Conservation (phyloP, 2,797 vertebrate genomes). For the Eulemur mongoz region DNA sequence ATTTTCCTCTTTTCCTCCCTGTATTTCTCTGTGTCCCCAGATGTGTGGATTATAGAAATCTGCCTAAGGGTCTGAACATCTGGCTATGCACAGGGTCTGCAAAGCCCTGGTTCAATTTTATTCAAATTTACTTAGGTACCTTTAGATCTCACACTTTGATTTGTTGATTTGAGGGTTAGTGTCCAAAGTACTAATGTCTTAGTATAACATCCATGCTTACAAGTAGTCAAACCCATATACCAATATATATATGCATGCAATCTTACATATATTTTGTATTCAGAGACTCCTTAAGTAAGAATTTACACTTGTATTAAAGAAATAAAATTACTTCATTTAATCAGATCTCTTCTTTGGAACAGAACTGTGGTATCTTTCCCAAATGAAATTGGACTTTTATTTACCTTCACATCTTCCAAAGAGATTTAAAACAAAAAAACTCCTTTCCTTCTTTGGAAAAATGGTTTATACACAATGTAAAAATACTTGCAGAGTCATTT, state of each 20-base stretch:
- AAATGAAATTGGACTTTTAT: background rate
- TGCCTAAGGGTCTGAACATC: background rate
- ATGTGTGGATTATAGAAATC: background rate
- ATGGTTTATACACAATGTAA: background rate
- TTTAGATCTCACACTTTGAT: background rate
- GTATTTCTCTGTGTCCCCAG: background rate
- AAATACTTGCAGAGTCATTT: background rate
- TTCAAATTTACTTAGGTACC: conserved; percentile 1
- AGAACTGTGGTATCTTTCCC: background rate
- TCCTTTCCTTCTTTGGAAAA: background rate
- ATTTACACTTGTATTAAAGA: background rate
- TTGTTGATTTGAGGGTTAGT: background rate
- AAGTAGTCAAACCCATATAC: background rate
- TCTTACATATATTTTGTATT: background rate
- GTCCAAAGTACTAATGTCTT: background rate
- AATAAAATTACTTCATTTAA: background rate
- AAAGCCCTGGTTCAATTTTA: background rate
- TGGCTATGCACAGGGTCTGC: background rate
- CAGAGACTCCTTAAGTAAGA: background rate
- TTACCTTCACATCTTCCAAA: background rate
- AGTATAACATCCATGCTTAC: background rate
- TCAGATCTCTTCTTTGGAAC: background rate
- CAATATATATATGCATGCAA: background rate
- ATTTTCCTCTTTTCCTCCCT: background rate
- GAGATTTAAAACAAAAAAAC: background rate